Percentiles rank a stretch among this genome's conserved stretches.
Conservation (phyloP, 2,113 vertebrate genomes). For the Australoheros scitulus region DNA sequence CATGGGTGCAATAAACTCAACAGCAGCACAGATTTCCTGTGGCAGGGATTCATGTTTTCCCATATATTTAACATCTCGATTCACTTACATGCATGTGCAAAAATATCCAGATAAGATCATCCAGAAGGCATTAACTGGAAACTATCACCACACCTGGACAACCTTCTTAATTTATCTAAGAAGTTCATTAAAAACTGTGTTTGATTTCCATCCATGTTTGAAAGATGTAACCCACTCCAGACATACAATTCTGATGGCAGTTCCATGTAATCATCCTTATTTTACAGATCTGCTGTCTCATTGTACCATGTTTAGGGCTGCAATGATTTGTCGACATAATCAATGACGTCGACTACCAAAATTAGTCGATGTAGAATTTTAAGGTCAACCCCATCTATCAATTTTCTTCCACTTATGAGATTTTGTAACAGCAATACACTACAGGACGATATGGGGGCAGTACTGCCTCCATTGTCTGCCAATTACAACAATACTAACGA, state of each 20-base stretch:
- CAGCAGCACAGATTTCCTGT: conserved; percentile 5
- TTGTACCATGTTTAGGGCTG: neutral
- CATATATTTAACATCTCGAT: neutral
- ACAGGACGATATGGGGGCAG: too few species aligned
- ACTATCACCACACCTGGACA: neutral
- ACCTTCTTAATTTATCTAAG: neutral
- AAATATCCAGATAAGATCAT: neutral
- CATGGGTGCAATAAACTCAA: neutral
- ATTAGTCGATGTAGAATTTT: too few species aligned
- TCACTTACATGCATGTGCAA: neutral
- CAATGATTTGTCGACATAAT: too few species aligned
- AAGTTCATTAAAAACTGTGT: neutral
- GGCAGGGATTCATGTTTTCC: neutral
- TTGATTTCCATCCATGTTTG: neutral
- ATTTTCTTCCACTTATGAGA: too few species aligned
- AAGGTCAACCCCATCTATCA: too few species aligned
- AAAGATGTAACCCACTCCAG: neutral
- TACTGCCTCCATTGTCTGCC: too few species aligned
- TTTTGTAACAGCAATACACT: too few species aligned
- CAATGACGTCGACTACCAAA: too few species aligned
- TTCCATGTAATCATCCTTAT: neutral
- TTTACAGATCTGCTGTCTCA: neutral
- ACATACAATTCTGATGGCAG: neutral
- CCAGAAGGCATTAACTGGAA: neutral
- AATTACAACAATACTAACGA: too few species aligned